These are phyloP conservation scores for Mechanitis mazaeus DNA, from an alignment of 2,888 invertebrate genomes.

Conservation along the genomic window DNA sequence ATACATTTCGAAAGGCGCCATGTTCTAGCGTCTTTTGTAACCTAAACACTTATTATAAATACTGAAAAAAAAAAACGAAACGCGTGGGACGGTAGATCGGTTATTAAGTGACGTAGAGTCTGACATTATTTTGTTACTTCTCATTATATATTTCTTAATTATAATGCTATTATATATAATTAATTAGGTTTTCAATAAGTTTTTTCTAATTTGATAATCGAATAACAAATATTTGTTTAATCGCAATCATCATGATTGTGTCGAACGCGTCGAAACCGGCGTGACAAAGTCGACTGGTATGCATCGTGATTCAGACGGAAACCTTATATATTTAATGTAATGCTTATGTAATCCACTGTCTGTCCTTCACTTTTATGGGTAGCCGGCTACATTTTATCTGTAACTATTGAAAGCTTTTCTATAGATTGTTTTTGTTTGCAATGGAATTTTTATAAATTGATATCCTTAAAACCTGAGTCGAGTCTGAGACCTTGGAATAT, in stretches of 20 bases:
- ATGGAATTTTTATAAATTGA: constrained; percentile 14
- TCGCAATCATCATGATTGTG: constrained; percentile 61
- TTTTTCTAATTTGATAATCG: constrained; percentile 29
- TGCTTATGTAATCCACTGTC: constrained; percentile 68
- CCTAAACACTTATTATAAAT: constrained; percentile 1
- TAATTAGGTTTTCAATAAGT: too few species aligned
- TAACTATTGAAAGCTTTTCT: constrained; percentile 5
- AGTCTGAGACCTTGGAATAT: constrained; percentile 62
- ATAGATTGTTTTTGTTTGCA: constrained; percentile 4
- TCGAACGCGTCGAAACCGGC: constrained; percentile 56
- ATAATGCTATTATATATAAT: neutral
- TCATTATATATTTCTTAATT: neutral
- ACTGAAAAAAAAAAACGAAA: neutral
- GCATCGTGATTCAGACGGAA: constrained; percentile 74
- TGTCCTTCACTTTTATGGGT: constrained; percentile 60
- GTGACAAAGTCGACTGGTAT: constrained; percentile 72
- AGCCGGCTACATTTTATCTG: constrained; percentile 47
- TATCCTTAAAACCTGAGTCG: constrained; percentile 51
- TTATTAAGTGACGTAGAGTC: constrained; percentile 1
- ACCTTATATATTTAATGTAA: constrained; percentile 63
- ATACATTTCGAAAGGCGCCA: constrained; percentile 22
- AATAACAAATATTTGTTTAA: constrained; percentile 49
- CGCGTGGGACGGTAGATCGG: neutral
- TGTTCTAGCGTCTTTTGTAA: constrained; percentile 5
- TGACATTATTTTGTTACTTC: neutral